phyloP scores from a whole-genome alignment of 2,888 invertebrate species.

The Dryadula phaetusa region DNA sequence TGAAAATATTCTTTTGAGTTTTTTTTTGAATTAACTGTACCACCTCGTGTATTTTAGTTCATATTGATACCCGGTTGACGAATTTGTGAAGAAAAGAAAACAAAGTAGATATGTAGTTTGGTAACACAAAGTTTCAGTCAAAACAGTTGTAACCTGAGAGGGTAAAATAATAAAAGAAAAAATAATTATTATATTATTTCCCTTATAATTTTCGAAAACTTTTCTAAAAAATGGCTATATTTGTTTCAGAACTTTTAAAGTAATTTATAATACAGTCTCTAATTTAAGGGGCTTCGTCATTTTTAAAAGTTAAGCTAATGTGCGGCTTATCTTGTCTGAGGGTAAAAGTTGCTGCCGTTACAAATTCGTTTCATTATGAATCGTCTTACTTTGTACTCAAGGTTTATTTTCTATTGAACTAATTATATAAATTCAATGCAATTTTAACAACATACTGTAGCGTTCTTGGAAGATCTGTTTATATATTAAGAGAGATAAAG shows the following conservation, averaged over 20 bases:
- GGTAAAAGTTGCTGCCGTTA: constrained; percentile 2
- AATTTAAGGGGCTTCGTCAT: constrained; percentile 22
- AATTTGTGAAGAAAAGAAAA: no score
- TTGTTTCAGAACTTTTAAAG: background rate
- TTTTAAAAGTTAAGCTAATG: constrained; percentile 24
- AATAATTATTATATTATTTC: no score
- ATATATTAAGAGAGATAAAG: constrained; percentile 25
- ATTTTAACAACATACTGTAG: constrained; percentile 28
- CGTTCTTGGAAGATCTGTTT: constrained; percentile 28
- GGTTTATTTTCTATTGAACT: constrained; percentile 12
- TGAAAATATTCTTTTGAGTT: constrained; percentile 22
- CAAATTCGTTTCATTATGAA: background rate
- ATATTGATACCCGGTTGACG: no score
- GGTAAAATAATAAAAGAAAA: no score
- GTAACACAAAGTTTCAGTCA: no score
- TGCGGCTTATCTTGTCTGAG: constrained; percentile 22
- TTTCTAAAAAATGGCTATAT: background rate
- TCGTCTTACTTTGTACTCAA: background rate
- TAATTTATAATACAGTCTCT: constrained; percentile 20
- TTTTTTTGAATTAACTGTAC: background rate
- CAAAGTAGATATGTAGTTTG: no score
- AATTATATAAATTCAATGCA: constrained; percentile 18
- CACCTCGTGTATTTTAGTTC: background rate
- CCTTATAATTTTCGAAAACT: background rate
- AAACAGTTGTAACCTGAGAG: no score